A percentile compares a stretch with the other conserved stretches of the same genome.
phyloP scores from a whole-genome alignment of 2,888 invertebrate species.

The Vesta saturnalis region DNA sequence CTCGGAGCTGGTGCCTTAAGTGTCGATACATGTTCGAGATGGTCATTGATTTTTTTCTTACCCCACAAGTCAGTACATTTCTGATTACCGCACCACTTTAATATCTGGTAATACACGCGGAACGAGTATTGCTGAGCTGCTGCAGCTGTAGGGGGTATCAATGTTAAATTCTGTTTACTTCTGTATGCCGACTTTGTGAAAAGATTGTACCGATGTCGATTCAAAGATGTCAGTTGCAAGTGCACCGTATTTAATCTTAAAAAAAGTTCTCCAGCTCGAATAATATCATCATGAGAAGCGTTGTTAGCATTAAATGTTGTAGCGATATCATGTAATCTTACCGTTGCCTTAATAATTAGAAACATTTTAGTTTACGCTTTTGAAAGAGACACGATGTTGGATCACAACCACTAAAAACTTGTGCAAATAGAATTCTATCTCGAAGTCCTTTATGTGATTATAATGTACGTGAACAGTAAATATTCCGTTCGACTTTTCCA shows the following conservation, averaged over 20 bases:
- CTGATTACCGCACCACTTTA: neutral
- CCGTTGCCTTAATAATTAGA: no score
- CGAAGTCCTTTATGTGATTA: neutral
- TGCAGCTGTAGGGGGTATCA: slow-evolving; percentile 12
- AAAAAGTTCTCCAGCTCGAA: neutral
- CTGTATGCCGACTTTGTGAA: no score
- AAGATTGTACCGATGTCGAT: neutral
- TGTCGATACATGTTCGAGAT: slow-evolving; percentile 9
- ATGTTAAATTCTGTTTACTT: neutral
- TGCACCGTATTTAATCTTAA: neutral
- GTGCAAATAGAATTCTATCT: no score
- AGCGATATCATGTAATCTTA: no score
- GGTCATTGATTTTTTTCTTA: slow-evolving; percentile 14
- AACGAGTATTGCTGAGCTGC: neutral
- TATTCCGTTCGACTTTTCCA: no score
- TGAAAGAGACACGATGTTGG: no score
- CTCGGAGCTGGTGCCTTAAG: slow-evolving; percentile 15
- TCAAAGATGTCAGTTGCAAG: neutral
- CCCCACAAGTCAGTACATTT: neutral
- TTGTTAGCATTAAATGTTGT: neutral
- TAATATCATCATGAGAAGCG: neutral
- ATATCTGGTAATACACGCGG: slow-evolving; percentile 2
- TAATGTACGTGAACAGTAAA: no score
- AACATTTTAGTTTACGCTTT: no score
- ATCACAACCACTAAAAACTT: no score